These are phyloP conservation scores for Ceyx cyanopectus DNA, from an alignment of 2,113 vertebrate species.

Conservation along the genomic window DNA sequence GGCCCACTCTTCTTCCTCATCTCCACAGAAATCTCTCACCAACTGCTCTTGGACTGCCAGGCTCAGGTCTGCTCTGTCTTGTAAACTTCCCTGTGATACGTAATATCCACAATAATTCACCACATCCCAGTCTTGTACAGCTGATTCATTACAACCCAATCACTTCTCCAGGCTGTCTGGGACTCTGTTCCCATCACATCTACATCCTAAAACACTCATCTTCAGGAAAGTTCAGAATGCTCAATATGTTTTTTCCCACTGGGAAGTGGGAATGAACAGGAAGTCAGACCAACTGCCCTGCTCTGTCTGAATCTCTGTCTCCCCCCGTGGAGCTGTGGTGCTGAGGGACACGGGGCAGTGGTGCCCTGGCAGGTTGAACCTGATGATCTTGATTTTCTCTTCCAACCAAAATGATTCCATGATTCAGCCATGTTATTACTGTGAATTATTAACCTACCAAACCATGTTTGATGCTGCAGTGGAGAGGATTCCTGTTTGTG, in stretches of 20 bases:
- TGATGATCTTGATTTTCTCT: neutral
- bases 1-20: neutral
- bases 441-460: neutral
- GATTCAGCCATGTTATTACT: neutral
- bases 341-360: neutral
- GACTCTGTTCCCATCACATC: neutral
- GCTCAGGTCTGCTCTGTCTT: neutral
- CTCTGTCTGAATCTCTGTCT: neutral
- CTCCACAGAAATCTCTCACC: neutral
- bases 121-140: neutral
- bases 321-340: neutral
- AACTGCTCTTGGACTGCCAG: neutral
- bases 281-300: neutral
- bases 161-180: neutral
- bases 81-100: neutral
- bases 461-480: neutral
- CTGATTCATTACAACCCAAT: neutral
- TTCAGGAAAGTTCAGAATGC: neutral
- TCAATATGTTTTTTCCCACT: neutral
- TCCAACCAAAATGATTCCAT: neutral
- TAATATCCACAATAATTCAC: neutral
- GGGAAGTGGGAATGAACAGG: neutral
- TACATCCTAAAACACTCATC: neutral
- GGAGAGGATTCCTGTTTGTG: neutral
- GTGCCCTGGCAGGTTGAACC: neutral